A percentile compares a stretch with the other conserved stretches of the same genome.
These are phyloP conservation scores for Coelopa frigida DNA, from an alignment of 1,140 invertebrate genomes.

Conservation along the genomic window DNA sequence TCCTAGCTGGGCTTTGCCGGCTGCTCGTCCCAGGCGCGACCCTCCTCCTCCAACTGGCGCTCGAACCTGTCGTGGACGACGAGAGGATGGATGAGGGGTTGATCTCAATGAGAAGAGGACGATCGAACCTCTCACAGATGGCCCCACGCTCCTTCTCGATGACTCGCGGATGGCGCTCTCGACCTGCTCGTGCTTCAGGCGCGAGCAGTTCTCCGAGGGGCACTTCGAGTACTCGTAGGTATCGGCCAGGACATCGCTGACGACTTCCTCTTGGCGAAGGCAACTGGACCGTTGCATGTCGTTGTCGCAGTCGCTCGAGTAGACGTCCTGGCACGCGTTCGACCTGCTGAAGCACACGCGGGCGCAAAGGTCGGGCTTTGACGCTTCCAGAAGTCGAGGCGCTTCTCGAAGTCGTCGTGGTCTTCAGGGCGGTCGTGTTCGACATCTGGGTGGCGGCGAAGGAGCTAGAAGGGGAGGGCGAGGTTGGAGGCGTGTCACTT, in stretches of 20 bases:
- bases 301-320: slow-evolving; percentile 40
- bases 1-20: slow-evolving; percentile 48
- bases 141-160: slow-evolving; percentile 48
- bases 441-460: too few species aligned
- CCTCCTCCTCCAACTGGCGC: slow-evolving; percentile 50
- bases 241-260: slow-evolving; percentile 22
- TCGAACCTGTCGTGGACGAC: slow-evolving; percentile 47
- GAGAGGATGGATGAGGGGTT: background rate
- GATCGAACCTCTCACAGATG: slow-evolving; percentile 40
- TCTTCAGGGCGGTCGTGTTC: too few species aligned
- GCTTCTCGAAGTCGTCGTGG: too few species aligned
- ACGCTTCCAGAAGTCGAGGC: too few species aligned
- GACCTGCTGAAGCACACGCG: slow-evolving; percentile 41
- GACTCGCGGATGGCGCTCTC: slow-evolving; percentile 48
- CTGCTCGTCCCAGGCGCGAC: slow-evolving; percentile 50
- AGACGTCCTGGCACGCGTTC: slow-evolving; percentile 19
- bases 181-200: slow-evolving; percentile 46
- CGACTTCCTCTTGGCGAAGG: too few species aligned
- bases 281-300: slow-evolving; percentile 34
- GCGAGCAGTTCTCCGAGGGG: slow-evolving; percentile 37
- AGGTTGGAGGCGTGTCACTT: too few species aligned
- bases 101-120: background rate
- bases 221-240: slow-evolving; percentile 41
- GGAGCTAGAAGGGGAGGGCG: too few species aligned
- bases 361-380: slow-evolving; percentile 38